Conservation (phyloP, 2,113 vertebrate species). For the Burhinus oedicnemus region DNA sequence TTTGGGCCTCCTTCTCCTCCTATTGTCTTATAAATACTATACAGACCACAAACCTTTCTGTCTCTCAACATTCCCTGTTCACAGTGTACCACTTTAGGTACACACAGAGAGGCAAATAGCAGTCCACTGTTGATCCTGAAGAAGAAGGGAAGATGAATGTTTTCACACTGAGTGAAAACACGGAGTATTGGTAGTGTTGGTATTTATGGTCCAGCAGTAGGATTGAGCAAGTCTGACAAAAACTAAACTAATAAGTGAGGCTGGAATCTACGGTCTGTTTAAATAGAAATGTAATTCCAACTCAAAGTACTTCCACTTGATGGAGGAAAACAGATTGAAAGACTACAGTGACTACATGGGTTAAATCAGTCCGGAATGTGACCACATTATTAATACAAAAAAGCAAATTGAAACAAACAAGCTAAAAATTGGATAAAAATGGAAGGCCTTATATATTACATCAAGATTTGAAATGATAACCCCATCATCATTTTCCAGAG, state of each 20-base stretch:
- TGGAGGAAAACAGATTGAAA: background rate
- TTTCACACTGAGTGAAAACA: background rate
- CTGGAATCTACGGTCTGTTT: background rate
- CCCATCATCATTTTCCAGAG: background rate
- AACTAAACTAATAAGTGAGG: background rate
- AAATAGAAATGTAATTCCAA: background rate
- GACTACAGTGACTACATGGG: background rate
- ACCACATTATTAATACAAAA: background rate
- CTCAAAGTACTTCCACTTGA: background rate
- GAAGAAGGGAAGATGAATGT: background rate
- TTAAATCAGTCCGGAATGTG: background rate
- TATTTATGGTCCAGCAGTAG: background rate
- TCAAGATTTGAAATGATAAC: constrained; percentile 9
- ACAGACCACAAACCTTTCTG: background rate
- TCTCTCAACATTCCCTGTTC: background rate
- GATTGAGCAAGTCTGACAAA: background rate
- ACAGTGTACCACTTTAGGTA: background rate
- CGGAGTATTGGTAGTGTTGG: background rate
- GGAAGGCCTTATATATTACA: background rate
- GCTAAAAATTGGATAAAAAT: constrained; percentile 20
- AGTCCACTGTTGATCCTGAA: background rate
- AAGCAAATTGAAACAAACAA: background rate
- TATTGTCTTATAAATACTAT: background rate
- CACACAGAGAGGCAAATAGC: background rate
- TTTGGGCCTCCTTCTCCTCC: background rate